phyloP scores from a whole-genome alignment of 2,888 invertebrate species.

The Zygaena filipendulae region DNA sequence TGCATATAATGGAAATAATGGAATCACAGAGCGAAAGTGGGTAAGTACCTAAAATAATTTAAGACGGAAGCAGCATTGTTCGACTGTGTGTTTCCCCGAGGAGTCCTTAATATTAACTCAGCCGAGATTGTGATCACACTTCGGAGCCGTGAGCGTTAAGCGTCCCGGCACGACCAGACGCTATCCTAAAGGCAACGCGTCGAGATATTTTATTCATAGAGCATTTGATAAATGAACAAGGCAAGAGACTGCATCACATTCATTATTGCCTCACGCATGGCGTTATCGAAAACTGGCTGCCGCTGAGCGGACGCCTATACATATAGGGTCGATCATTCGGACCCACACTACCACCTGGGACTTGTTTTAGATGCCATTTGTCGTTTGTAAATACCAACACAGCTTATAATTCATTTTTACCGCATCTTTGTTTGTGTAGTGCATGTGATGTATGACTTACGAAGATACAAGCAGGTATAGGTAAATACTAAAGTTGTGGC shows the following conservation, averaged over 20 bases:
- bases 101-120: no score
- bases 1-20: no score
- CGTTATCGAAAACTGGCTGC: constrained; percentile 63
- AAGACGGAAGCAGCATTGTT: no score
- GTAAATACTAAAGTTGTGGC: not conserved
- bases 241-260: constrained; percentile 56
- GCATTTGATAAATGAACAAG: constrained; percentile 57
- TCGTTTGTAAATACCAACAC: constrained; percentile 42
- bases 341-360: constrained; percentile 39
- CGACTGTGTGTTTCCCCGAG: no score
- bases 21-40: no score
- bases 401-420: constrained; percentile 43
- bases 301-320: constrained; percentile 36
- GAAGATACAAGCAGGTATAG: no score
- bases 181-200: constrained; percentile 49
- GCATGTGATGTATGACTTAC: no score
- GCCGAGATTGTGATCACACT: constrained; percentile 49
- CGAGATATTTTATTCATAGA: constrained; percentile 64
- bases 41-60: no score
- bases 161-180: constrained; percentile 45
- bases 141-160: constrained; percentile 39
- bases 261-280: constrained; percentile 56
- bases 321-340: constrained; percentile 29
- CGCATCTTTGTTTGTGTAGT: constrained; percentile 41
- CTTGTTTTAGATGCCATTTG: constrained; percentile 47